Percentiles rank a stretch among this genome's conserved stretches.
phyloP scores from a whole-genome alignment of 2,888 invertebrate species.

The Thumatha senex region DNA sequence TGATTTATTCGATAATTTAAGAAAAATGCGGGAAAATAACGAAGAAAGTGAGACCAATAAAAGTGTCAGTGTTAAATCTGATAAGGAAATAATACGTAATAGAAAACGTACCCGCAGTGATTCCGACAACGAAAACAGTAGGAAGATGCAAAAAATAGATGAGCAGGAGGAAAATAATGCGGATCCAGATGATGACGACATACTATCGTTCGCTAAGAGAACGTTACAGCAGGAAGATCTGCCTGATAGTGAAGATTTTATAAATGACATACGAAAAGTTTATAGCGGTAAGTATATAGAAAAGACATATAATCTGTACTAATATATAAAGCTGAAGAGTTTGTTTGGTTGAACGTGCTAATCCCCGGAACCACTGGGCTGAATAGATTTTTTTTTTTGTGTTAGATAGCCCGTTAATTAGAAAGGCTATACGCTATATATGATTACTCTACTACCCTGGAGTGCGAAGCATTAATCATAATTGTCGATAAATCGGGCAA shows the following conservation, averaged over 20 bases:
- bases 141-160: constrained; percentile 68
- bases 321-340: too few relatives aligned
- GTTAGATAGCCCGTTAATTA: too few relatives aligned
- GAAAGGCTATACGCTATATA: too few relatives aligned
- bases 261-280: constrained; percentile 51
- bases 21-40: constrained; percentile 60
- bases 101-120: constrained; percentile 68
- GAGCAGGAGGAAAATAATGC: constrained; percentile 48
- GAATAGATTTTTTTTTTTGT: too few relatives aligned
- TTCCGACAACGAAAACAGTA: constrained; percentile 51
- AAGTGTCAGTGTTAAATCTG: constrained; percentile 23
- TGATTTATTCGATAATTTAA: constrained; percentile 69
- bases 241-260: constrained; percentile 70
- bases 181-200: constrained; percentile 58
- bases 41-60: constrained; percentile 30
- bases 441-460: too few relatives aligned
- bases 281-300: constrained; percentile 58
- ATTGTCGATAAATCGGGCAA: too few relatives aligned
- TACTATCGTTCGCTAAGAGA: constrained; percentile 73
- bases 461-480: too few relatives aligned
- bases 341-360: too few relatives aligned
- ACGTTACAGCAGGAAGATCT: constrained; percentile 64
- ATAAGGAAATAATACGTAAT: constrained; percentile 31
- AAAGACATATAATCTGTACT: too few relatives aligned
- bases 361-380: too few relatives aligned